These are phyloP conservation scores for Disparrhopalites patrizii DNA, from an alignment of 2,888 invertebrate species.

Conservation along the genomic window DNA sequence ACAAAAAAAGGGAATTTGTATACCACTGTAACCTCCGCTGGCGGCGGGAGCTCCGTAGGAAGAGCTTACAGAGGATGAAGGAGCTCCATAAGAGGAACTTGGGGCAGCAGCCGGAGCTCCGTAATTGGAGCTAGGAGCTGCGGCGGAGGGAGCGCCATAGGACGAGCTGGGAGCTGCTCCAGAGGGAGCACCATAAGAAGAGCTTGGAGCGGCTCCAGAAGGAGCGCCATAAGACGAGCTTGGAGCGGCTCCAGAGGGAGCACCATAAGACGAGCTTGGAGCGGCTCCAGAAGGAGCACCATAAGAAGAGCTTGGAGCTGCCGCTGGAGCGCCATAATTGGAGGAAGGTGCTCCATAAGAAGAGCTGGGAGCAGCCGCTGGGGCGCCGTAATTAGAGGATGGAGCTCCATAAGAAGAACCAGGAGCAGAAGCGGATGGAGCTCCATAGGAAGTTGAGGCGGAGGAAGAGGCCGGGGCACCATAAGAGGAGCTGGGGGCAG, in stretches of 20 bases:
- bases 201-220: background rate
- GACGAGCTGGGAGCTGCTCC: background rate
- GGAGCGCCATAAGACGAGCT: background rate
- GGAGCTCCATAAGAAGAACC: background rate
- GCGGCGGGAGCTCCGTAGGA: constrained; percentile 4
- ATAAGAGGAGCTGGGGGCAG: constrained; percentile 67
- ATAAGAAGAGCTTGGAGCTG: background rate
- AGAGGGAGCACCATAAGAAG: background rate
- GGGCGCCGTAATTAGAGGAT: background rate
- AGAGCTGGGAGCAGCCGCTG: background rate
- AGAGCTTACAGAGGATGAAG: background rate
- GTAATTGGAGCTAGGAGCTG: background rate
- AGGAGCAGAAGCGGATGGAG: background rate
- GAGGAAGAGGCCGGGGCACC: constrained; percentile 63
- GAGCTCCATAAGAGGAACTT: constrained; percentile 6
- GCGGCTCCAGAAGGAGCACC: background rate
- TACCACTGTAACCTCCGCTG: background rate
- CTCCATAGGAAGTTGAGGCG: constrained; percentile 50
- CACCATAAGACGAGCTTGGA: background rate
- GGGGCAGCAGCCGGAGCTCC: constrained; percentile 16
- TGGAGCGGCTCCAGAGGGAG: background rate
- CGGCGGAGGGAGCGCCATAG: background rate
- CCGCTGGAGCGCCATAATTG: background rate
- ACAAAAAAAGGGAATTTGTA: no score
- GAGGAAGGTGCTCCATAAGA: background rate